Base-by-base conservation (phyloP, 2,113 vertebrate species). In the Myanophis thanlyinensis region DNA sequence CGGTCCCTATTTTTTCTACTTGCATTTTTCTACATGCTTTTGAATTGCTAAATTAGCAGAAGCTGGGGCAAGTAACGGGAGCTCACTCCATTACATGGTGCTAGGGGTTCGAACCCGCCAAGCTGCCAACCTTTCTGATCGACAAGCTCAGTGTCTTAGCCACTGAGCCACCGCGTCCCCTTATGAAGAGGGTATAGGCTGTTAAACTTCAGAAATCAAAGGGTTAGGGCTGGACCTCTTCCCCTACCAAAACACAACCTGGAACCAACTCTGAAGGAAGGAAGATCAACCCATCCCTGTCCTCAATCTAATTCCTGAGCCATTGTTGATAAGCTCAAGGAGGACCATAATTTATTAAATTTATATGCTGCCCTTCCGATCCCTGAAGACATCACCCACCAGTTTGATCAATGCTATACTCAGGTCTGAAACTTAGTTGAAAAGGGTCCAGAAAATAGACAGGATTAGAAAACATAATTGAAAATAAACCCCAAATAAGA, bases 401-500 rank as follows among this genome's bases (percentile, higher is more conserved):
- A 73, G 18, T 73, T 18, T 15, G 62, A 35, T 40, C 15, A 20
- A 15, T 18, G 30, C n/a, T 73, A 18, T 18, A 35, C 1, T 5
- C 62, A 73, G 62, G 5, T 73, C n/a, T 35, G 62, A 73, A 73
- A 73, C 30, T 35, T 13, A 52, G 86, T 18, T 95, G 91, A 96
- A 92, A 59, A 2, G 62, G 91, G 27, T 8, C 62, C 13, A 27
- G 18, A 9, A 88, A 54, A 40, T 53, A 46, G 44, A 8, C 87
- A 93, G 87, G 47, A 95, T 94, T 87, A 92, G 93, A 96, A 95
- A 94, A 92, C 94, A 94, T 94, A 90, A 51, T 11, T 73, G 95
- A 93, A 96, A 96, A 93, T 40, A 93, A 93, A 94, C 87, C 1
- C 87, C 44, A 93, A 94, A 95, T 95, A 95, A 95, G 91, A 90